These are phyloP conservation scores for Hoplias malabaricus DNA, from an alignment of 2,113 vertebrate genomes.

Conservation along the genomic window DNA sequence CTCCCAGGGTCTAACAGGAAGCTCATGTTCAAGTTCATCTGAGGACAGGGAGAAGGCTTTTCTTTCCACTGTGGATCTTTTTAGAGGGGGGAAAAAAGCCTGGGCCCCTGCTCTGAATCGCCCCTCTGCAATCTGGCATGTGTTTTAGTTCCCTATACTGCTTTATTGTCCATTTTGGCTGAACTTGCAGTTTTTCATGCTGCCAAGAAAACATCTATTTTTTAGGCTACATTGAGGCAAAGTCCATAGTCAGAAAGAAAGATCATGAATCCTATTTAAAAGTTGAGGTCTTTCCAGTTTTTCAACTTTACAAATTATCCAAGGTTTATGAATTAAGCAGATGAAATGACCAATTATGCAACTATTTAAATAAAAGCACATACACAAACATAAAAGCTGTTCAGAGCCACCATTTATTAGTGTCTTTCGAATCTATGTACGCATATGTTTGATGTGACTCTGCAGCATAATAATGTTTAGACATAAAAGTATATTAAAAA, in stretches of 20 bases:
- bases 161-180: conserved; percentile 82
- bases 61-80: conserved; percentile 84
- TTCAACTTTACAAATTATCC: conserved; percentile 67
- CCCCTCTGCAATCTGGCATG: conserved; percentile 78
- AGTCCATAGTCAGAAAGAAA: conserved; percentile 71
- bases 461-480: neutral
- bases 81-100: conserved; percentile 58
- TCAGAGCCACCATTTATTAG: neutral
- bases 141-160: conserved; percentile 69
- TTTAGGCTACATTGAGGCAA: conserved; percentile 76
- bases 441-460: neutral
- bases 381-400: neutral
- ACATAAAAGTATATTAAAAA: too few species aligned
- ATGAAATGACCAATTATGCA: conserved; percentile 22
- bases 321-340: conserved; percentile 48
- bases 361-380: neutral
- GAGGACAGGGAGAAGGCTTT: conserved; percentile 84
- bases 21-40: conserved; percentile 83
- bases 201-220: conserved; percentile 73
- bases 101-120: conserved; percentile 77
- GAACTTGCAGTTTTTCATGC: conserved; percentile 69
- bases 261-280: conserved; percentile 71
- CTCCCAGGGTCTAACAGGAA: conserved; percentile 81
- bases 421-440: neutral
- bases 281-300: conserved; percentile 73